These are phyloP conservation scores for Idris sp. DNA, from an alignment of 1,140 invertebrate genomes.

Conservation along the genomic window DNA sequence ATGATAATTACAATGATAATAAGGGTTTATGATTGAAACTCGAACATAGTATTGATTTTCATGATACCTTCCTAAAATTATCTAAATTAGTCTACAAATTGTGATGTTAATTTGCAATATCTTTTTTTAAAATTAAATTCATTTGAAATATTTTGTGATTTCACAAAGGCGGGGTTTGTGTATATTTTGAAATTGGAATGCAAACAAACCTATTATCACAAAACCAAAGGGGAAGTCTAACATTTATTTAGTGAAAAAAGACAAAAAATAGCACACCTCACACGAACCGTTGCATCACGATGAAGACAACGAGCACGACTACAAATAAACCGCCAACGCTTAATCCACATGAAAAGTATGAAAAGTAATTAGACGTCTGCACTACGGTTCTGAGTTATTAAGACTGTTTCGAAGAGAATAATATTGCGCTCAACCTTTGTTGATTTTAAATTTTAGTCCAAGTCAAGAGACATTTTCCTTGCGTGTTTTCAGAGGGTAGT, in stretches of 20 bases:
- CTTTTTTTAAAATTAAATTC: no score
- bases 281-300: slow-evolving; percentile 41
- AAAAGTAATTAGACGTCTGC: slow-evolving; percentile 75
- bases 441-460: slow-evolving; percentile 39
- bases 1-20: slow-evolving; percentile 73
- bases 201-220: slow-evolving; percentile 76
- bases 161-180: no score
- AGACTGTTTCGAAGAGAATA: slow-evolving; percentile 38
- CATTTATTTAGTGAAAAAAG: slow-evolving; percentile 71
- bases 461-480: slow-evolving; percentile 28
- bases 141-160: no score
- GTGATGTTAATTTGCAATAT: no score
- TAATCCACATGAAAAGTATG: slow-evolving; percentile 72
- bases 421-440: slow-evolving; percentile 34
- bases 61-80: no score
- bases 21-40: slow-evolving; percentile 71
- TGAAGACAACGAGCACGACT: slow-evolving; percentile 58
- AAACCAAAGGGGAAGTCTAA: slow-evolving; percentile 74
- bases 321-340: slow-evolving; percentile 67
- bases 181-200: slow-evolving; percentile 74
- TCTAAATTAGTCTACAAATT: no score
- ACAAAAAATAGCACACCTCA: slow-evolving; percentile 49
- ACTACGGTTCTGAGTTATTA: slow-evolving; percentile 51
- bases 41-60: no score
- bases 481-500: slow-evolving; percentile 24